Base-by-base conservation (phyloP, 2,797 vertebrate species). In the Macrochelys suwanniensis region DNA sequence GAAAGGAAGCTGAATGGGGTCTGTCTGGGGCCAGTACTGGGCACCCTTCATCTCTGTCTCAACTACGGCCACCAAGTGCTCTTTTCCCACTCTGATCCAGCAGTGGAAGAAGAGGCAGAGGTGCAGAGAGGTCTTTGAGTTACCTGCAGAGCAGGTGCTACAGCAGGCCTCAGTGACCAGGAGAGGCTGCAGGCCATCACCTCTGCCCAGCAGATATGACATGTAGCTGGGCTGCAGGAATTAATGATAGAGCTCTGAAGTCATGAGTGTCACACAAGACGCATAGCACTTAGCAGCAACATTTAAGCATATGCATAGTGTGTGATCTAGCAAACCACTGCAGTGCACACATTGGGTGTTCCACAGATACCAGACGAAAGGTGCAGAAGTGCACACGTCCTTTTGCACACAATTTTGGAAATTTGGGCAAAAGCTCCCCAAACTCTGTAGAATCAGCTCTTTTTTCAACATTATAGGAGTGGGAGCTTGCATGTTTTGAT, bases 401-500 rank as follows among this genome's bases (percentile, higher is more conserved):
- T 50, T 50, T 50, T 79, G 45, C 77, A 50, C 13, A 13, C 85
- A 90, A 33, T 76, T 92, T 23, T 93, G 85, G n/a, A 4, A 89
- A 91, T 90, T 87, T 25, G 25, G 74, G 76, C 31, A 87, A 91
- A 81, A 84, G 19, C 19, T 92, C 56, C 7, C 13, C 85, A 91
- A 82, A 84, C 85, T 56, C 90, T 54, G 19, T 3, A 21, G 78
- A 95, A 92, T 7, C 56, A 68, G 37, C 78, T 84, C 94, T 87
- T 78, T 90, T 45, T 79, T 84, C 65, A 90, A 42, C 90, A 87
- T 93, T 85, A 49, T 49, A 93, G 53, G 49, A 25, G 89, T 89
- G 82, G 90, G 88, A 53, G 94, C 89, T 94, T 95, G 87, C 85
- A 88, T 54, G 85, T 88, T 96, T 95, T 96, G 88, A 85, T 96